phyloP scores from a whole-genome alignment of 2,888 invertebrate species.

The Xylota sylvarum region DNA sequence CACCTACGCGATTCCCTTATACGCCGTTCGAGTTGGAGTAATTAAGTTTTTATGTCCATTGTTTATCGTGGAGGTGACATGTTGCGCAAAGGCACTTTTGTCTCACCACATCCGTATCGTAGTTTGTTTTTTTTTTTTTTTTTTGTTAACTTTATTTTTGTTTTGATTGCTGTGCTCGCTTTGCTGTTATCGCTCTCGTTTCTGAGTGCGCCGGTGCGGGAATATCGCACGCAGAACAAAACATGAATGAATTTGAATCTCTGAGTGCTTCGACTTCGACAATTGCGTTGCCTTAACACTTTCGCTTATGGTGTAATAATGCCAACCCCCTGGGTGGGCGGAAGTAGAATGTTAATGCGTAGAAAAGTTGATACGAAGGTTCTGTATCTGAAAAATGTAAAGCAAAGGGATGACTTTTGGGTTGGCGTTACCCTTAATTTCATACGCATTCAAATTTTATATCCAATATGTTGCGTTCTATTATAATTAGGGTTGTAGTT shows the following conservation, averaged over 20 bases:
- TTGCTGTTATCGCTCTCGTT: slow-evolving; percentile 43
- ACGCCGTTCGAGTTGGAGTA: slow-evolving; percentile 8
- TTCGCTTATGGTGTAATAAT: slow-evolving; percentile 64
- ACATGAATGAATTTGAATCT: slow-evolving; percentile 70
- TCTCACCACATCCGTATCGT: slow-evolving; percentile 27
- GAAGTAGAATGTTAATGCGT: slow-evolving; percentile 66
- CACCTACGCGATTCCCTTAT: neutral
- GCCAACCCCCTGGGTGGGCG: slow-evolving; percentile 24
- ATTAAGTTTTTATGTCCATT: slow-evolving; percentile 35
- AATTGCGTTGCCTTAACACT: slow-evolving; percentile 67
- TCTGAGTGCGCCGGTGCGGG: slow-evolving; percentile 60
- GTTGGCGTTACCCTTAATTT: neutral
- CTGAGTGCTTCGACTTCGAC: slow-evolving; percentile 10
- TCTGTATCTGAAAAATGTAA: neutral
- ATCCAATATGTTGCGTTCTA: too few species aligned
- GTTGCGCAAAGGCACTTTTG: slow-evolving; percentile 69
- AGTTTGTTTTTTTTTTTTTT: slow-evolving; percentile 19
- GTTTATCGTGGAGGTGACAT: slow-evolving; percentile 65
- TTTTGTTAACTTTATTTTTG: slow-evolving; percentile 67
- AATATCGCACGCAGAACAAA: slow-evolving; percentile 47
- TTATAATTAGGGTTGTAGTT: too few species aligned
- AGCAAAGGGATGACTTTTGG: neutral
- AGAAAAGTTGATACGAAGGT: slow-evolving; percentile 18
- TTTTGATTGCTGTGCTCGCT: slow-evolving; percentile 67
- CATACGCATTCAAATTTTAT: neutral